Percentiles rank a stretch among this genome's conserved stretches.
phyloP scores from a whole-genome alignment of 2,797 vertebrate genomes.

The Gallinago solitaria region DNA sequence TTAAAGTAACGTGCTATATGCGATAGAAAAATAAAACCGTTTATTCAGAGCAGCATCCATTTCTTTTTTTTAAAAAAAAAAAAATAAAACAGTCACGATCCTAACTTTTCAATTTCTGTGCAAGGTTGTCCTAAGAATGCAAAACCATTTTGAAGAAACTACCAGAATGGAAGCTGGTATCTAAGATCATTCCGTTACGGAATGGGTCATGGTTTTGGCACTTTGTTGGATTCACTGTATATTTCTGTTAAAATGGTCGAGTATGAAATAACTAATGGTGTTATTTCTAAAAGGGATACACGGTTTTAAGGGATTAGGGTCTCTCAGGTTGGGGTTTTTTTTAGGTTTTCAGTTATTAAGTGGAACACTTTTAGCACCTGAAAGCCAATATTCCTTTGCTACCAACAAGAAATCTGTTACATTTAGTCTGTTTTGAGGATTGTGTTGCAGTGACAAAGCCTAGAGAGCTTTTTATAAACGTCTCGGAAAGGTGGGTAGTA shows the following conservation, averaged over 20 bases:
- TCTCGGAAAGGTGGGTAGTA: neutral
- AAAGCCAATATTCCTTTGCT: neutral
- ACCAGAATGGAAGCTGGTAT: neutral
- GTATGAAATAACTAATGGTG: neutral
- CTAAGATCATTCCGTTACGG: neutral
- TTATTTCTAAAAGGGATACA: neutral
- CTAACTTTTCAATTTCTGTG: neutral
- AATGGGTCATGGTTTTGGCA: neutral
- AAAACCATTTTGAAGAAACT: neutral
- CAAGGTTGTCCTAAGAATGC: neutral
- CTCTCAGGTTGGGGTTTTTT: neutral
- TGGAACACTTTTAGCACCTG: neutral
- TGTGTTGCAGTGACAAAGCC: neutral
- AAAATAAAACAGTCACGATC: neutral
- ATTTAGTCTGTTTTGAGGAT: neutral
- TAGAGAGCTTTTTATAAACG: neutral
- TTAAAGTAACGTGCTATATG: neutral
- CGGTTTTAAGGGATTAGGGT: neutral
- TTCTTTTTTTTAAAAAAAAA: neutral
- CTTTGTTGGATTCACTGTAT: neutral
- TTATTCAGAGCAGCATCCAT: slow-evolving; percentile 13
- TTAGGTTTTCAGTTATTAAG: neutral
- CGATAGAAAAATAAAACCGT: neutral
- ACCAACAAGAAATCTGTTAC: neutral
- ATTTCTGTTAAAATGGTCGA: neutral